phyloP scores from a whole-genome alignment of 2,797 vertebrate species.

The Oreochromis grahami region DNA sequence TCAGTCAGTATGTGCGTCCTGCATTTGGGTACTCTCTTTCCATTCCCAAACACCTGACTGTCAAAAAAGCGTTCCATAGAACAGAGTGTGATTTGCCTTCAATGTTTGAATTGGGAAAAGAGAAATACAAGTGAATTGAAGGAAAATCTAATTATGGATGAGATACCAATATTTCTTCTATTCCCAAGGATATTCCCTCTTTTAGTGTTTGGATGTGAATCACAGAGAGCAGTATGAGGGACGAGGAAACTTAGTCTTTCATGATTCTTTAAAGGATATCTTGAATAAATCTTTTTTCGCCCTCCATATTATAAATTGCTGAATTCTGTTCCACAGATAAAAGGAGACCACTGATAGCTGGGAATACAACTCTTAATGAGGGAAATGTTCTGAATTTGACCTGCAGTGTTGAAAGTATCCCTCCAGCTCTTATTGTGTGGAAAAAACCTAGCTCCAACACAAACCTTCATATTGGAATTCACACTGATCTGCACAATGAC shows the following conservation, averaged over 20 bases:
- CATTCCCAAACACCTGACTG: neutral
- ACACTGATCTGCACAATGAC: neutral
- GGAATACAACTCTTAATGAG: neutral
- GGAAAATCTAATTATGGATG: neutral
- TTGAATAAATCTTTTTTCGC: rapidly evolving
- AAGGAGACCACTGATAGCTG: neutral
- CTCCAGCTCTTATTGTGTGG: neutral
- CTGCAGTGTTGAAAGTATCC: neutral
- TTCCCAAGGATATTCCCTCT: neutral
- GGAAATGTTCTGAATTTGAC: conserved; percentile 28
- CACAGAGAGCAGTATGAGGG: neutral
- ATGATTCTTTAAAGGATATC: neutral
- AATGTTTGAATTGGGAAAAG: neutral
- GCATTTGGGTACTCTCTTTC: neutral
- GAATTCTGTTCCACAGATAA: neutral
- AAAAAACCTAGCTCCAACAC: no score
- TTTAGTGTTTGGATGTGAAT: neutral
- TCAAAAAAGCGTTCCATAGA: neutral
- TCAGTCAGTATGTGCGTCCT: neutral
- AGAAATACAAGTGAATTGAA: neutral
- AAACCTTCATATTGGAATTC: neutral
- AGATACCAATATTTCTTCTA: neutral
- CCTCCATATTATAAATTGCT: neutral
- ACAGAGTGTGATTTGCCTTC: neutral
- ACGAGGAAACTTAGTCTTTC: neutral